Evolutionary conservation across 2,113 vertebrate species (phyloP).

Genomic region (Stigmatopora argus): DNA sequence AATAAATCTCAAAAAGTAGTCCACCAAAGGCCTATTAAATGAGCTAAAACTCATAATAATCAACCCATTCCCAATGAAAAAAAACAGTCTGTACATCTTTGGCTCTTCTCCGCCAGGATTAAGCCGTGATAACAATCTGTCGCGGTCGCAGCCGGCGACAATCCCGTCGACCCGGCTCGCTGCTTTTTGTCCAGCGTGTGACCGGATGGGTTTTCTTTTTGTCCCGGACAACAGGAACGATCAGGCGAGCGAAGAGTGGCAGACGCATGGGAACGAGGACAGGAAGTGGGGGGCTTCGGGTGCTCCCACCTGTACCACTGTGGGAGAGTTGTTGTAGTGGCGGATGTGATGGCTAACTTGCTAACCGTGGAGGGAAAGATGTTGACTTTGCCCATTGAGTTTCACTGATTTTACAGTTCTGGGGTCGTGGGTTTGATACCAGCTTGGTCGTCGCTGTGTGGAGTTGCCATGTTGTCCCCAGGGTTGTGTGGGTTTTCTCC

Average conservation of each 20-base stretch:
- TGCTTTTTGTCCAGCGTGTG: conserved; percentile 60
- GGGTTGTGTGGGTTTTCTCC: no score
- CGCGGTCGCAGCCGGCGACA: conserved; percentile 31
- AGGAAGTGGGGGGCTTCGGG: conserved; percentile 49
- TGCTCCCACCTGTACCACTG: conserved; percentile 46
- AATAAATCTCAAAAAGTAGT: neutral
- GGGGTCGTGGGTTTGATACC: no score
- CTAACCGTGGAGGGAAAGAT: neutral
- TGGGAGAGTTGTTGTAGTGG: conserved; percentile 59
- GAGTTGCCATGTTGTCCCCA: no score
- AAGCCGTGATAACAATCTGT: conserved; percentile 56
- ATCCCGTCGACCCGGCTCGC: conserved; percentile 38
- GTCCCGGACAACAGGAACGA: conserved; percentile 51
- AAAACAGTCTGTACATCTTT: conserved; percentile 23
- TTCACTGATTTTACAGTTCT: no score
- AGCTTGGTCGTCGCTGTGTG: no score
- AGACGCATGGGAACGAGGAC: conserved; percentile 49
- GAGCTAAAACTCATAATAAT: neutral
- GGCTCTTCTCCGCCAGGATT: conserved; percentile 47
- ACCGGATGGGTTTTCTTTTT: conserved; percentile 62
- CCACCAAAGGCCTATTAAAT: no score
- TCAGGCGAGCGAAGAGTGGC: conserved; percentile 28
- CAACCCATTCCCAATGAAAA: neutral
- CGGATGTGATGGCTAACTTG: conserved; percentile 18
- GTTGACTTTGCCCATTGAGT: conserved; percentile 1